A percentile compares a stretch with the other conserved stretches of the same genome.
Evolutionary conservation across 2,888 invertebrate species (phyloP).

Genomic region (Mycogona germanica): DNA sequence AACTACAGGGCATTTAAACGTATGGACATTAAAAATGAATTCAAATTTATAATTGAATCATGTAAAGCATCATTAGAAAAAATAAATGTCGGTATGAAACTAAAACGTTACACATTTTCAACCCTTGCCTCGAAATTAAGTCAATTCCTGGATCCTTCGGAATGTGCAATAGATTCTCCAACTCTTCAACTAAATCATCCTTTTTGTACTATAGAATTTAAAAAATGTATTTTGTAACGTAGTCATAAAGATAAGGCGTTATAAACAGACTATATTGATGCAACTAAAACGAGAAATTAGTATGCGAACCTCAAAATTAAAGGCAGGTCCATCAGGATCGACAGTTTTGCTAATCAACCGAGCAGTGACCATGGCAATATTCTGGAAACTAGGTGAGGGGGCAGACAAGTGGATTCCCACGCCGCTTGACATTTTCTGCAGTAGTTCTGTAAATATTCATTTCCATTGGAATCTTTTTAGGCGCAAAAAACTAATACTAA

Average conservation of each 20-base stretch:
- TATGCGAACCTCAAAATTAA: slow-evolving; percentile 13
- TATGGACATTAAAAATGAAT: no score
- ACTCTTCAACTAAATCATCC: not conserved
- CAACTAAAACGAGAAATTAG: not conserved
- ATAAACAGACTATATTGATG: not conserved
- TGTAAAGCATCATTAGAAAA: no score
- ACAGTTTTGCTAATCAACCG: slow-evolving; percentile 10
- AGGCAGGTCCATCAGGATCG: slow-evolving; percentile 12
- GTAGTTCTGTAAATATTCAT: not conserved
- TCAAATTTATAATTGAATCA: no score
- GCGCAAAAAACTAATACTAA: not conserved
- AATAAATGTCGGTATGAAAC: no score
- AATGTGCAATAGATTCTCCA: not conserved
- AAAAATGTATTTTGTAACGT: not conserved
- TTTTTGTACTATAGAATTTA: slow-evolving; percentile 2
- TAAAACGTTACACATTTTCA: no score
- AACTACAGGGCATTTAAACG: no score
- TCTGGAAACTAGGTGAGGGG: slow-evolving; percentile 7
- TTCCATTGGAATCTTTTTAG: not conserved
- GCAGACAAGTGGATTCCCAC: slow-evolving; percentile 14
- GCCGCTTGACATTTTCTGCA: slow-evolving; percentile 3
- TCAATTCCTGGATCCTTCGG: not conserved
- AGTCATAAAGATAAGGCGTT: not conserved
- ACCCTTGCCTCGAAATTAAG: no score
- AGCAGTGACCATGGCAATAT: slow-evolving; percentile 17